Evolutionary conservation across 2,888 invertebrate genomes (phyloP).

Genomic region (Cheilosia pagana): DNA sequence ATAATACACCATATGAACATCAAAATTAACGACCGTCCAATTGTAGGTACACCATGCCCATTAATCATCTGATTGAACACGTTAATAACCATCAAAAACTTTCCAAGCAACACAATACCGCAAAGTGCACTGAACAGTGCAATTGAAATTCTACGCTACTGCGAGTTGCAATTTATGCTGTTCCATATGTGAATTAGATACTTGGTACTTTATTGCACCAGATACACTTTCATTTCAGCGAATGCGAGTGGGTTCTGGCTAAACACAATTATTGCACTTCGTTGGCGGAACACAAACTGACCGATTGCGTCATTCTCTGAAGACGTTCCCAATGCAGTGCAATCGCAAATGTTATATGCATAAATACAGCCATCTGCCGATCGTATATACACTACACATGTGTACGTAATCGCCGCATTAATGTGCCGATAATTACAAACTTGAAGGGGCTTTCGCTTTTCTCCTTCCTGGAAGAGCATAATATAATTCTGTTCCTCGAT

Average conservation of each 20-base stretch:
- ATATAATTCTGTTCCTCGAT: slow-evolving; percentile 6
- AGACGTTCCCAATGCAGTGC: slow-evolving; percentile 16
- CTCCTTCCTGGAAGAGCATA: slow-evolving; percentile 31
- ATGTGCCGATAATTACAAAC: slow-evolving; percentile 15
- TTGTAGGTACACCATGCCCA: neutral
- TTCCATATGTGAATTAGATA: slow-evolving; percentile 38
- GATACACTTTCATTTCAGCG: slow-evolving; percentile 35
- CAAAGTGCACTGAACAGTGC: slow-evolving; percentile 39
- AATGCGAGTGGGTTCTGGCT: neutral
- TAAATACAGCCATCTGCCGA: neutral
- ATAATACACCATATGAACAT: no score
- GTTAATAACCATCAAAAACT: neutral
- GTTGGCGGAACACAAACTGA: slow-evolving; percentile 18
- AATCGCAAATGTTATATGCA: neutral
- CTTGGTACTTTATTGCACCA: slow-evolving; percentile 24
- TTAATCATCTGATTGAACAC: neutral
- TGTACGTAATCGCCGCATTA: slow-evolving; percentile 9
- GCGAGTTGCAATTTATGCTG: slow-evolving; percentile 33
- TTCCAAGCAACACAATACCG: slow-evolving; percentile 3
- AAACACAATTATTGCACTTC: slow-evolving; percentile 28
- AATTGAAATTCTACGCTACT: slow-evolving; percentile 28
- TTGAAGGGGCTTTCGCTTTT: slow-evolving; percentile 10
- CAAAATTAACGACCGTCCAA: no score
- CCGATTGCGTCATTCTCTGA: slow-evolving; percentile 41
- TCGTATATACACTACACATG: neutral